These are phyloP conservation scores for Rhodinocichla rosea DNA, from an alignment of 2,113 vertebrate species.

Conservation along the genomic window DNA sequence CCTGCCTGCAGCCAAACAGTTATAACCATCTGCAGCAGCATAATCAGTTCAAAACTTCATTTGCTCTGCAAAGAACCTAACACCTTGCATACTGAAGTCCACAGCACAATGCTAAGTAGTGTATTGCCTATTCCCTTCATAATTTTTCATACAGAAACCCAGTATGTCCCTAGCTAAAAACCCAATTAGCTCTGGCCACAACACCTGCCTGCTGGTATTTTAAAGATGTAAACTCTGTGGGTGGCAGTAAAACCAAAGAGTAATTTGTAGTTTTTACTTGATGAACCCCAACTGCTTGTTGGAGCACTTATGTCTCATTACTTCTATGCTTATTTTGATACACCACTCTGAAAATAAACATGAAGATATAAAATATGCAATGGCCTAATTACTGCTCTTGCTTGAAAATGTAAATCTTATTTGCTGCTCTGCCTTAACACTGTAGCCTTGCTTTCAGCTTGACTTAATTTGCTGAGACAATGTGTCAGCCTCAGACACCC, in stretches of 20 bases:
- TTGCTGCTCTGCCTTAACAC: background rate
- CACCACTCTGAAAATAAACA: conserved; percentile 20
- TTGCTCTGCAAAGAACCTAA: background rate
- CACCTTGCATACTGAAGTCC: background rate
- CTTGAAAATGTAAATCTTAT: conserved; percentile 34
- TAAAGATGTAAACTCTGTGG: background rate
- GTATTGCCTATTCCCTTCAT: background rate
- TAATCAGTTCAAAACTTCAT: background rate
- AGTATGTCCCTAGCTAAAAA: background rate
- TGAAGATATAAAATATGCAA: conserved; percentile 15
- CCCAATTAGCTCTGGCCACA: background rate
- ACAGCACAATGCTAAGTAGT: background rate
- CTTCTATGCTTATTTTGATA: conserved; percentile 4
- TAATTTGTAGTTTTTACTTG: conserved; percentile 17
- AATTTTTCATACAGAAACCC: background rate
- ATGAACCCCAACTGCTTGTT: background rate
- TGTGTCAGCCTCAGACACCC: conserved; percentile 48
- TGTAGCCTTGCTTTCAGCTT: conserved; percentile 20
- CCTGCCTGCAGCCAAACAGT: background rate
- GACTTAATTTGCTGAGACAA: conserved; percentile 61
- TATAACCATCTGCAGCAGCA: background rate
- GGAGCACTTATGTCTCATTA: background rate
- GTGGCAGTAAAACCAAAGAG: background rate
- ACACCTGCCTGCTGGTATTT: background rate
- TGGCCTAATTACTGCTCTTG: conserved; percentile 31